phyloP scores from a whole-genome alignment of 2,888 invertebrate species.

The Harpalus rufipes region DNA sequence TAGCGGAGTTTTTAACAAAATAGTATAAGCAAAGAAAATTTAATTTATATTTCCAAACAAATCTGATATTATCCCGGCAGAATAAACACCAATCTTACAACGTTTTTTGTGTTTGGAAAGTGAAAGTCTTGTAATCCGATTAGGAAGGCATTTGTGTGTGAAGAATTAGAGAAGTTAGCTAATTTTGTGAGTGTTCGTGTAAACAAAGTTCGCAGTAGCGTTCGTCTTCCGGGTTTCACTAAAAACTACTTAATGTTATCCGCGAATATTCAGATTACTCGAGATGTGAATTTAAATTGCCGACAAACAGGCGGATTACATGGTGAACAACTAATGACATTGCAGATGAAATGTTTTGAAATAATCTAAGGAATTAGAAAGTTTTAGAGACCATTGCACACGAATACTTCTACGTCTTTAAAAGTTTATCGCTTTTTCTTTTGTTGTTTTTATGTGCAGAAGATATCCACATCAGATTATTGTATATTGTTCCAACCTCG shows the following conservation, averaged over 20 bases:
- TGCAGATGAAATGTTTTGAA: constrained; percentile 2
- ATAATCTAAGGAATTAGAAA: constrained; percentile 1
- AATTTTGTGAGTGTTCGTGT: constrained; percentile 44
- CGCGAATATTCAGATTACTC: constrained; percentile 49
- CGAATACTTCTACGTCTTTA: not conserved
- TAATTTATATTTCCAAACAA: constrained; percentile 14
- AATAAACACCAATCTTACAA: constrained; percentile 6
- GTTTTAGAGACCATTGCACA: not conserved
- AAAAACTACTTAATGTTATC: constrained; percentile 50
- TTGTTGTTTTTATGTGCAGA: too few relatives aligned
- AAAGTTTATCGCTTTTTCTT: not conserved
- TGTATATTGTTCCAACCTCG: too few relatives aligned
- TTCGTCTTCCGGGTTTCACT: constrained; percentile 19
- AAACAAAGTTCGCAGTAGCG: constrained; percentile 37
- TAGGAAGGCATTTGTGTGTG: constrained; percentile 41
- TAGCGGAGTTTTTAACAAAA: not conserved
- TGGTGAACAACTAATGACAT: not conserved
- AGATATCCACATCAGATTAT: too few relatives aligned
- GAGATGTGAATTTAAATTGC: constrained; percentile 51
- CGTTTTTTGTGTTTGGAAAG: not conserved
- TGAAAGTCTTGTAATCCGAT: constrained; percentile 27
- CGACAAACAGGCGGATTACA: constrained; percentile 37
- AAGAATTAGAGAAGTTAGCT: constrained; percentile 43
- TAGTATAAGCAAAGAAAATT: constrained; percentile 10
- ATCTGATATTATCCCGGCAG: not conserved